phyloP scores from a whole-genome alignment of 2,888 invertebrate genomes.

The Nasonovia ribisnigri region DNA sequence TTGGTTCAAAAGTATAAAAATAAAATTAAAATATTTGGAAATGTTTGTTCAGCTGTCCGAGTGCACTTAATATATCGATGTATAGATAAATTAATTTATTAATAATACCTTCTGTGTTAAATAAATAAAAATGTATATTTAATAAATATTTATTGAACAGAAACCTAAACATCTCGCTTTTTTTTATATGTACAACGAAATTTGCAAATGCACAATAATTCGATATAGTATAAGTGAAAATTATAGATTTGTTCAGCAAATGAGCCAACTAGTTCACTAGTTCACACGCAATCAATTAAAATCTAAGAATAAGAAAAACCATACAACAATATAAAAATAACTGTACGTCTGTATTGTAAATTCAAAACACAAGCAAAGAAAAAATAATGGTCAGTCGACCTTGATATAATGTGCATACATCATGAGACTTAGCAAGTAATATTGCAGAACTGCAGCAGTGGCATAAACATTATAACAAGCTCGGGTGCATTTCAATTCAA shows the following conservation, averaged over 20 bases:
- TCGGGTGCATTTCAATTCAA: background rate
- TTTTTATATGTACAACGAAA: background rate
- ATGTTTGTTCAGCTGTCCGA: background rate
- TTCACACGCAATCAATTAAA: background rate
- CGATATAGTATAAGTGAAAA: background rate
- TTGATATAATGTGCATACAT: background rate
- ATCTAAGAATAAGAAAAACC: constrained; percentile 16
- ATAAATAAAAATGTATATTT: background rate
- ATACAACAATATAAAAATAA: background rate
- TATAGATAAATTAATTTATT: background rate
- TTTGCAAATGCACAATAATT: background rate
- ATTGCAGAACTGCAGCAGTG: background rate
- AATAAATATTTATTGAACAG: background rate
- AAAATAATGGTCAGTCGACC: constrained; percentile 18
- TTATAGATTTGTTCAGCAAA: background rate
- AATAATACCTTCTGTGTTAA: background rate
- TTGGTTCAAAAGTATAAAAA: background rate
- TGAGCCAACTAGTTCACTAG: background rate
- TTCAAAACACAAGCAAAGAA: background rate
- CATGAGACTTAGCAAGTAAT: background rate
- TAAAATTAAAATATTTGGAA: background rate
- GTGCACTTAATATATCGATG: background rate
- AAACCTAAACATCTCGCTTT: background rate
- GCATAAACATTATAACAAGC: background rate
- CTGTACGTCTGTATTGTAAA: background rate